These are phyloP conservation scores for Nannoperca obscura DNA, from an alignment of 2,797 vertebrate species.

Conservation along the genomic window DNA sequence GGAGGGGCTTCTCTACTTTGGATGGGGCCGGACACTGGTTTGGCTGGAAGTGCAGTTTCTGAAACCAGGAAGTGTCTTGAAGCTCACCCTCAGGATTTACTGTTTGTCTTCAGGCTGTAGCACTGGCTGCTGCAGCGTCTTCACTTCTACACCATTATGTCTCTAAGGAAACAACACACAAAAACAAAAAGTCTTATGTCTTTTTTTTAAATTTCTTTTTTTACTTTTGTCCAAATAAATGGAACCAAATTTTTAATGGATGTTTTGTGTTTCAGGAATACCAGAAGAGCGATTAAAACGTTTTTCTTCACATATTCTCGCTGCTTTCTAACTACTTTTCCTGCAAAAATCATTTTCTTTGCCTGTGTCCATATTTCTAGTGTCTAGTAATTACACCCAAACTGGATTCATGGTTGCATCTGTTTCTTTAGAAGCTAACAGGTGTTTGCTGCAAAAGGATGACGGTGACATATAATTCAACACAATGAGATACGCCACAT, in stretches of 20 bases:
- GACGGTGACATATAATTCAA: too few relatives aligned
- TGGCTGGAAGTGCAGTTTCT: constrained; percentile 30
- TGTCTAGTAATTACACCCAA: constrained; percentile 45
- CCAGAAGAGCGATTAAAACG: neutral
- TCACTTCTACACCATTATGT: constrained; percentile 57
- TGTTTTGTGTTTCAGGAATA: constrained; percentile 64
- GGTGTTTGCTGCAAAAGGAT: constrained; percentile 20
- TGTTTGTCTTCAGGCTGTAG: constrained; percentile 69
- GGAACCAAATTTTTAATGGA: constrained; percentile 64
- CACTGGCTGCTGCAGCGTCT: constrained; percentile 79
- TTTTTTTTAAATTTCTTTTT: constrained; percentile 38
- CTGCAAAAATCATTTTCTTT: constrained; percentile 39
- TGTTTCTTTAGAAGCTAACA: constrained; percentile 32
- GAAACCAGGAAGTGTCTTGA: constrained; percentile 56
- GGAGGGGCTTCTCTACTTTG: constrained; percentile 26
- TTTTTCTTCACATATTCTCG: constrained; percentile 55
- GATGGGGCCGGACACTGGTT: constrained; percentile 12
- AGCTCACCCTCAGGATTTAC: constrained; percentile 52
- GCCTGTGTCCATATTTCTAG: constrained; percentile 55
- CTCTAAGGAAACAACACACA: constrained; percentile 53
- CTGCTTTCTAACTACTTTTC: constrained; percentile 54
- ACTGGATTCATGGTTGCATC: constrained; percentile 42
- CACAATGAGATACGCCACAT: neutral
- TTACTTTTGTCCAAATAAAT: constrained; percentile 54
- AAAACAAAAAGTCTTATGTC: constrained; percentile 42